phyloP scores from a whole-genome alignment of 1,140 invertebrate genomes.

The Liolophura sinensis region DNA sequence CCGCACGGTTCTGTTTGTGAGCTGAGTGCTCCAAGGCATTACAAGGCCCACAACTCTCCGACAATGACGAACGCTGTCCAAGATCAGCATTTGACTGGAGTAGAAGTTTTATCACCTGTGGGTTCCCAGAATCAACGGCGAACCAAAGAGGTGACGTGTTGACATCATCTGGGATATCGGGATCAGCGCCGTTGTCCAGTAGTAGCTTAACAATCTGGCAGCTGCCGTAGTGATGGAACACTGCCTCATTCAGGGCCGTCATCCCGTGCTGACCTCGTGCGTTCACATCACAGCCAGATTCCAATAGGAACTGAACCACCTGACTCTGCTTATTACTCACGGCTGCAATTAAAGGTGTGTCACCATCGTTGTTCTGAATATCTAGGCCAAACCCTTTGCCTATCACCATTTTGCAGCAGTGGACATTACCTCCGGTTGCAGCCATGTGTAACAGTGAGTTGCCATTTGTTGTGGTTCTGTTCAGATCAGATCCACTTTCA shows the following conservation, averaged over 20 bases:
- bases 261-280: slow-evolving; percentile 39
- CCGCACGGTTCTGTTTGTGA: slow-evolving; percentile 32
- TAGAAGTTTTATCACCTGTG: slow-evolving; percentile 37
- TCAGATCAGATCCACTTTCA: slow-evolving; percentile 38
- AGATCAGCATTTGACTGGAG: slow-evolving; percentile 35
- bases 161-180: slow-evolving; percentile 40
- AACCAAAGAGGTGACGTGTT: slow-evolving; percentile 48
- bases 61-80: slow-evolving; percentile 34
- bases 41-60: slow-evolving; percentile 35
- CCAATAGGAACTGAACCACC: slow-evolving; percentile 25
- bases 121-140: slow-evolving; percentile 37
- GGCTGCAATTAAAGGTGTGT: slow-evolving; percentile 47
- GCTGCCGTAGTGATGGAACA: slow-evolving; percentile 33
- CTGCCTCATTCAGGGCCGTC: slow-evolving; percentile 48
- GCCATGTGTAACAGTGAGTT: slow-evolving; percentile 52
- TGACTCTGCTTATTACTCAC: slow-evolving; percentile 35
- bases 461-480: slow-evolving; percentile 38
- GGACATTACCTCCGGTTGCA: slow-evolving; percentile 45
- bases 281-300: slow-evolving; percentile 35
- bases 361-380: slow-evolving; percentile 43
- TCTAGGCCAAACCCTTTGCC: slow-evolving; percentile 45
- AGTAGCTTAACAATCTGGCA: slow-evolving; percentile 35
- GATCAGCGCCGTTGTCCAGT: slow-evolving; percentile 37
- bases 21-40: slow-evolving; percentile 40
- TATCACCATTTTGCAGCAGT: slow-evolving; percentile 45